A percentile compares a stretch with the other conserved stretches of the same genome.
phyloP scores from a whole-genome alignment of 2,888 invertebrate species.

The Neoascia interrupta region DNA sequence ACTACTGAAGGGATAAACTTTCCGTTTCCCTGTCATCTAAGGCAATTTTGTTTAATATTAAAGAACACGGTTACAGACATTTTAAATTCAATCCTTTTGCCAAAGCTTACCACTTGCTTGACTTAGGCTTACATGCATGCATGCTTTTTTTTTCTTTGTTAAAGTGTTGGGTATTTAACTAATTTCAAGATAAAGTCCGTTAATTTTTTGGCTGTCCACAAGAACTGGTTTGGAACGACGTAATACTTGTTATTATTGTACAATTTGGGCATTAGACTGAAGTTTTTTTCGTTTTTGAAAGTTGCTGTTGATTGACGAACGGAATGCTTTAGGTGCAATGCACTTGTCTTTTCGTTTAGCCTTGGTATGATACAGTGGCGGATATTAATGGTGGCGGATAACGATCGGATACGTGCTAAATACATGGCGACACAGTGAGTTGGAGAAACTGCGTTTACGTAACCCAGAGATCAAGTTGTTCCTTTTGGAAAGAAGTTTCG shows the following conservation, averaged over 20 bases:
- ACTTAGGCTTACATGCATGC: too few species aligned
- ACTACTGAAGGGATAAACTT: too few species aligned
- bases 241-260: slow-evolving; percentile 50
- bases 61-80: too few species aligned
- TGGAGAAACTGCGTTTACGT: slow-evolving; percentile 41
- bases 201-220: background rate
- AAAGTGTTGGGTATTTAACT: slow-evolving; percentile 39
- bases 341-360: slow-evolving; percentile 48
- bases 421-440: too few species aligned
- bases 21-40: too few species aligned
- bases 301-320: slow-evolving; percentile 31
- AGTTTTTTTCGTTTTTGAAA: slow-evolving; percentile 9
- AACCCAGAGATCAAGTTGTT: slow-evolving; percentile 23
- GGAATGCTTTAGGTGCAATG: slow-evolving; percentile 50
- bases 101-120: too few species aligned
- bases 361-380: slow-evolving; percentile 40
- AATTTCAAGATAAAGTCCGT: slow-evolving; percentile 34
- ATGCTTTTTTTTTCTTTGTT: too few species aligned
- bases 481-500: slow-evolving; percentile 7
- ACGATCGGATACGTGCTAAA: slow-evolving; percentile 16
- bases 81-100: too few species aligned
- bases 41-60: too few species aligned
- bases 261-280: slow-evolving; percentile 51
- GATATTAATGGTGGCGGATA: slow-evolving; percentile 13
- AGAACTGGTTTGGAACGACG: slow-evolving; percentile 47